Evolutionary conservation across 2,113 vertebrate genomes (phyloP), one percentile per base, ranked within the genome.

Genomic region (Leucopternis melanops): DNA sequence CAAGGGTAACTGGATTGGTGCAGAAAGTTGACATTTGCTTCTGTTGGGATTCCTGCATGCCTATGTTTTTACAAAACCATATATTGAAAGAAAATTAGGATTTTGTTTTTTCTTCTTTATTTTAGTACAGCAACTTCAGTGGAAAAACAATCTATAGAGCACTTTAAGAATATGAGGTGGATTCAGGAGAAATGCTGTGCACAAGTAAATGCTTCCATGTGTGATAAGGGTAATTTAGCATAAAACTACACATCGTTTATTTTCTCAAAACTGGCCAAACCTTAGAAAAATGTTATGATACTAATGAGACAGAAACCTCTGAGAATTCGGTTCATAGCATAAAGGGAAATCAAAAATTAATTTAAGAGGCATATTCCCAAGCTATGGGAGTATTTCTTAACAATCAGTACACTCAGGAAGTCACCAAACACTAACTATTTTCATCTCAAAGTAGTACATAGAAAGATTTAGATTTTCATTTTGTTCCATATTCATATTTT

Each of bases 281-380:
- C 55, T 73, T 23, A 44, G 71, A 70, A 92, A 94, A 95, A 94
- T 55, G 31, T 61, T 87, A 70, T 55, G 16, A 38, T 80, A 77
- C 59, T 90, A 92, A 83, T 81, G 81, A 94, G 87, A 78, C n/a
- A 83, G 38, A 74, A 89, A 83, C 62, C 81, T 67, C 78, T 25
- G 81, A 88, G 78, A 90, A 95, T 82, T 81, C 75, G 58, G 44
- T 34, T 61, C 45, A 52, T 5, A 70, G 78, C 58, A 63, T 74
- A 69, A 0, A 85, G 67, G 70, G 79, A 97, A 95, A 95, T 95
- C 5, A 95, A 95, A 97, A 92, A 85, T 59, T 88, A 92, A 95
- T 94, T 91, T 94, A 74, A 69, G 74, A 95, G 66, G 63, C 75
- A 66, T 66, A 91, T 92, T 94, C 65, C 83, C 36, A 65, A 90